Conservation (phyloP, 2,797 vertebrate genomes). For the Anguilla marmorata region DNA sequence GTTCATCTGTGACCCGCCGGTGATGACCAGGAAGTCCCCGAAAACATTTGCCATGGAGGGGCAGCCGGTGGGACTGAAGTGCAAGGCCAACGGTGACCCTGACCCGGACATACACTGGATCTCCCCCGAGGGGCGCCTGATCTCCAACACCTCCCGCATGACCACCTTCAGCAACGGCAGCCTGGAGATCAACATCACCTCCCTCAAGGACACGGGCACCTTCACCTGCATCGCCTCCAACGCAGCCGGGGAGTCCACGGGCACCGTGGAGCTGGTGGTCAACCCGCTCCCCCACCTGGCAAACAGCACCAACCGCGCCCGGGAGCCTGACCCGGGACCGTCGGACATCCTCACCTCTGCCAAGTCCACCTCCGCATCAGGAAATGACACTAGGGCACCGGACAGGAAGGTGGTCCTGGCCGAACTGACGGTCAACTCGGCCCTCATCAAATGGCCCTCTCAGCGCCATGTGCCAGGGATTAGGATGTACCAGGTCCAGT, state of each 20-base stretch:
- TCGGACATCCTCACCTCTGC: slow-evolving; percentile 78
- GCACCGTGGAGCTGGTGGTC: slow-evolving; percentile 73
- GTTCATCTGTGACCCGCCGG: slow-evolving; percentile 86
- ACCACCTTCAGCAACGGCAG: slow-evolving; percentile 74
- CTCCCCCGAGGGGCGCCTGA: slow-evolving; percentile 75
- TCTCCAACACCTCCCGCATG: slow-evolving; percentile 69
- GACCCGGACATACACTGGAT: slow-evolving; percentile 80
- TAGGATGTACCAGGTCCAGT: slow-evolving; percentile 82
- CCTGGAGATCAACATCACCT: slow-evolving; percentile 74
- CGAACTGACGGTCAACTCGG: slow-evolving; percentile 75
- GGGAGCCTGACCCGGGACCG: slow-evolving; percentile 72
- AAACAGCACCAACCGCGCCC: slow-evolving; percentile 75
- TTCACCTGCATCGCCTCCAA: slow-evolving; percentile 82
- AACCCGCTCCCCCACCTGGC: slow-evolving; percentile 73
- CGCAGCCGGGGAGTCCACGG: slow-evolving; percentile 76
- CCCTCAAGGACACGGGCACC: slow-evolving; percentile 74
- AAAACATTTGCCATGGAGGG: slow-evolving; percentile 75
- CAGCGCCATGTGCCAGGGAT: slow-evolving; percentile 69
- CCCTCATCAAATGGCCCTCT: slow-evolving; percentile 76
- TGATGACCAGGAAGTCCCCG: slow-evolving; percentile 80
- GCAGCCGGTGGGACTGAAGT: slow-evolving; percentile 74
- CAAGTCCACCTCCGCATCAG: slow-evolving; percentile 60
- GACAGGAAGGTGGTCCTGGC: slow-evolving; percentile 72
- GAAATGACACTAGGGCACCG: slow-evolving; percentile 70
- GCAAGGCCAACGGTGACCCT: slow-evolving; percentile 78